phyloP scores from a whole-genome alignment of 2,888 invertebrate genomes.

The Agrotis puta region DNA sequence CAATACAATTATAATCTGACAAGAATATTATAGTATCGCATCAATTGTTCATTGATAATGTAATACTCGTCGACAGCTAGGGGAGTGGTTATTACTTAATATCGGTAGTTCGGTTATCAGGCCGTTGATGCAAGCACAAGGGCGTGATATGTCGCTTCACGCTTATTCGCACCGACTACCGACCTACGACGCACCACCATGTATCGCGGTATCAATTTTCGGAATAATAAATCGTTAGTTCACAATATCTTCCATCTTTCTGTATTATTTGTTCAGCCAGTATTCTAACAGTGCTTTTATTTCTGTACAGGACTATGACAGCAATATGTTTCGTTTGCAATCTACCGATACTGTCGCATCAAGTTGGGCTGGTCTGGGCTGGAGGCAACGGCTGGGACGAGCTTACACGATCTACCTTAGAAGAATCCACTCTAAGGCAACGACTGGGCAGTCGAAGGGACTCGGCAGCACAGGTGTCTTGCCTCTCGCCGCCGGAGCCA shows the following conservation, averaged over 20 bases:
- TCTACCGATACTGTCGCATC: conserved; percentile 97
- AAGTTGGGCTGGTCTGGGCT: conserved; percentile 98
- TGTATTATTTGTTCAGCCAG: conserved; percentile 1
- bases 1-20: conserved; percentile 66
- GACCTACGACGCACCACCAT: conserved; percentile 71
- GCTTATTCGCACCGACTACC: conserved; percentile 76
- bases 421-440: conserved; percentile 96
- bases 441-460: conserved; percentile 96
- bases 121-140: conserved; percentile 84
- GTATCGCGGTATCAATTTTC: conserved; percentile 82
- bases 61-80: conserved; percentile 81
- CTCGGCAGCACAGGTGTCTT: conserved; percentile 97
- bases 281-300: conserved; percentile 68
- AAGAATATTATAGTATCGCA: conserved; percentile 68
- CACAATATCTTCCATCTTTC: conserved; percentile 6
- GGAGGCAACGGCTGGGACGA: conserved; percentile 99
- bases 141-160: conserved; percentile 82
- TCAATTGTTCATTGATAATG: conserved; percentile 82
- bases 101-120: conserved; percentile 87
- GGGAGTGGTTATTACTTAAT: conserved; percentile 88
- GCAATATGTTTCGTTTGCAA: conserved; percentile 99
- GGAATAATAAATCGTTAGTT: conserved; percentile 88
- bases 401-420: conserved; percentile 95
- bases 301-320: conserved; percentile 95
- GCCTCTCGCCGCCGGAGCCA: conserved; percentile 95